A percentile compares a stretch with the other conserved stretches of the same genome.
These are phyloP conservation scores for Eretmochelys imbricata DNA, from an alignment of 2,113 vertebrate species.

Conservation along the genomic window DNA sequence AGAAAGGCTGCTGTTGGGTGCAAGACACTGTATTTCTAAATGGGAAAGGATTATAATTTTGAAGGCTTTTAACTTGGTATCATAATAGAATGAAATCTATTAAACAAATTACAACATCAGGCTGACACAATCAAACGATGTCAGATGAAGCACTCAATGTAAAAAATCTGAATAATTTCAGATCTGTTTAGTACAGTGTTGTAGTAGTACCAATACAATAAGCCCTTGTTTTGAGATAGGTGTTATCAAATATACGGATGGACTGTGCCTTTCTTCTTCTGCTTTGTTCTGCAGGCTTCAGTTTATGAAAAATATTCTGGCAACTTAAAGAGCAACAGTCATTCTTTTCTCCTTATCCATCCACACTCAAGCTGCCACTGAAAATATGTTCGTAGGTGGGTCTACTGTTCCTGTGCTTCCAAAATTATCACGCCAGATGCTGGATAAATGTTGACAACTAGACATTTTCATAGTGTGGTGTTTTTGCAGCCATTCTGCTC, in stretches of 20 bases:
- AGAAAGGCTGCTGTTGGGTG: background rate
- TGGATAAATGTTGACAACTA: background rate
- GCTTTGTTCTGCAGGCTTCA: background rate
- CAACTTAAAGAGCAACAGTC: background rate
- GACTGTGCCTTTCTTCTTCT: background rate
- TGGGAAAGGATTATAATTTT: background rate
- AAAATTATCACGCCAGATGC: background rate
- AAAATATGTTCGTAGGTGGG: background rate
- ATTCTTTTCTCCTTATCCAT: background rate
- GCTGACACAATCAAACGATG: background rate
- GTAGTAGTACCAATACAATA: background rate
- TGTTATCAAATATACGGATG: background rate
- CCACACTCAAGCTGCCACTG: background rate
- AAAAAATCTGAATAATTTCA: background rate
- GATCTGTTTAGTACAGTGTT: background rate
- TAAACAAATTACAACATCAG: background rate
- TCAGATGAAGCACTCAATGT: slow-evolving; percentile 4
- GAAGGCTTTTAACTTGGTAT: background rate
- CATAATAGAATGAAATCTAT: background rate
- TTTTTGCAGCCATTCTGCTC: slow-evolving; percentile 45
- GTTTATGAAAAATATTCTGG: background rate
- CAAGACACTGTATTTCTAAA: background rate
- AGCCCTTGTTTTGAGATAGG: background rate
- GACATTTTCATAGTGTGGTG: background rate
- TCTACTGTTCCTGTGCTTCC: background rate